Percentiles rank a stretch among this genome's conserved stretches.
Conservation (phyloP, 2,888 invertebrate species). For the Coleophora deauratella region DNA sequence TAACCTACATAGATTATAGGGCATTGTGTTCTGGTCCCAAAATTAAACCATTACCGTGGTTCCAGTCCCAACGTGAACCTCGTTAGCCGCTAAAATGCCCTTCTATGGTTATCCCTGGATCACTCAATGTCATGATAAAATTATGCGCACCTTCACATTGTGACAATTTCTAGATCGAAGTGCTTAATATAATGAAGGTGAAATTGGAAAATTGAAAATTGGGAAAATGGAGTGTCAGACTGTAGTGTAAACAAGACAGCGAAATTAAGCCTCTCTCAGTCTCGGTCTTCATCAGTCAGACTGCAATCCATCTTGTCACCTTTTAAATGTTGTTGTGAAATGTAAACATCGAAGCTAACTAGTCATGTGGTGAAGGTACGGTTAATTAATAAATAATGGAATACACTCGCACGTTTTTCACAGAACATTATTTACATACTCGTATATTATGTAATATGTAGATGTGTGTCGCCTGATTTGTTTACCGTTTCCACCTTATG, state of each 20-base stretch:
- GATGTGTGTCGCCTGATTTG: constrained; percentile 7
- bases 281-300: too few relatives aligned
- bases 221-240: too few relatives aligned
- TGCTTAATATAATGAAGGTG: too few relatives aligned
- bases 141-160: too few relatives aligned
- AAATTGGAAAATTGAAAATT: too few relatives aligned
- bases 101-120: too few relatives aligned
- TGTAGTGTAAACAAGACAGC: too few relatives aligned
- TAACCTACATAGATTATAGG: constrained; percentile 10
- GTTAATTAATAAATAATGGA: constrained; percentile 12
- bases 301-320: too few relatives aligned
- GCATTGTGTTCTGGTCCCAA: constrained; percentile 14
- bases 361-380: constrained; percentile 10
- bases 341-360: constrained; percentile 8
- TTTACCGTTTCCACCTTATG: constrained; percentile 8
- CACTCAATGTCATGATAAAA: neutral
- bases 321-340: neutral
- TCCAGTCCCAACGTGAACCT: constrained; percentile 2
- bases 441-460: too few relatives aligned
- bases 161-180: too few relatives aligned
- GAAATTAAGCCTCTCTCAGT: too few relatives aligned
- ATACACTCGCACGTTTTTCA: constrained; percentile 16
- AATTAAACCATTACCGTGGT: constrained; percentile 12
- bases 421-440: constrained; percentile 19
- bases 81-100: neutral